phyloP scores from a whole-genome alignment of 2,113 vertebrate species.

The Haemorhous mexicanus region DNA sequence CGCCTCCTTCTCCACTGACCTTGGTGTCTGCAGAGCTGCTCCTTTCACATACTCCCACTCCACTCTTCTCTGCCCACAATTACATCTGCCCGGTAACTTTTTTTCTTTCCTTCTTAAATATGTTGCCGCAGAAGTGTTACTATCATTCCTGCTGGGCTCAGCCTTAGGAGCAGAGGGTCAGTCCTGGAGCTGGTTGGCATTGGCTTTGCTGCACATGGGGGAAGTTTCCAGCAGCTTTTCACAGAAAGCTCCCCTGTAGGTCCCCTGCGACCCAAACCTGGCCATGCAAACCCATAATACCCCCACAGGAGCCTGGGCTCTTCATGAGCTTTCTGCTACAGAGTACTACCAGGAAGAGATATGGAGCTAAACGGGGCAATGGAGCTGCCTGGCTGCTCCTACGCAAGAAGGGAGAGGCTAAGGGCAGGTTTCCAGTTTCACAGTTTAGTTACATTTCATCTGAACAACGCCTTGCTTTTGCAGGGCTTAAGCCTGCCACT shows the following conservation, averaged over 20 bases:
- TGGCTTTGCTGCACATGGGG: not conserved
- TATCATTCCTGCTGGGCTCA: not conserved
- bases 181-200: fast-evolving
- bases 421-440: not conserved
- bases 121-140: not conserved
- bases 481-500: not conserved
- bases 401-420: not conserved
- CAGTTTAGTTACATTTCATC: not conserved
- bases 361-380: fast-evolving
- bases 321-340: not conserved
- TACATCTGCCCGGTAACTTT: not conserved
- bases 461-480: not conserved
- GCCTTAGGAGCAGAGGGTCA: not conserved
- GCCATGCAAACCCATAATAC: not conserved
- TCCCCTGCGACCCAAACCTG: fast-evolving
- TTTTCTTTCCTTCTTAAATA: not conserved
- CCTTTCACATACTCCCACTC: not conserved
- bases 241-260: not conserved
- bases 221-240: not conserved
- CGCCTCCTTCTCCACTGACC: not conserved
- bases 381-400: not conserved
- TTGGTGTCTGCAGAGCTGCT: not conserved
- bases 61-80: not conserved
- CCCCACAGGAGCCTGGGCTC: not conserved
- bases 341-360: not conserved